Evolutionary conservation across 2,113 vertebrate genomes (phyloP).

Genomic region (Bombycilla garrulus): DNA sequence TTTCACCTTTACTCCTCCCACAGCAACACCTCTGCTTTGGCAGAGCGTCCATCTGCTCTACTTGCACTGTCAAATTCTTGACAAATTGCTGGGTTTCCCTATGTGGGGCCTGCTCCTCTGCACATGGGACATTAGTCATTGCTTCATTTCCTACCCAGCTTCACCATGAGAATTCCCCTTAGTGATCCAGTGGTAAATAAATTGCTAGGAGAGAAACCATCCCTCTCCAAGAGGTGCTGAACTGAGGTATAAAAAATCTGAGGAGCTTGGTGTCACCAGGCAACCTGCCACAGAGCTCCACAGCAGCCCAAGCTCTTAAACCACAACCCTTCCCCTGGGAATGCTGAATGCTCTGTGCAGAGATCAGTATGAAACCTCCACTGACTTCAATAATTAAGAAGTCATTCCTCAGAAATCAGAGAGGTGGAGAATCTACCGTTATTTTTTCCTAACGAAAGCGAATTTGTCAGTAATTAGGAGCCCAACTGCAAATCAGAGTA

Average conservation of each 20-base stretch:
- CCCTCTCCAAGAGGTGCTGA: not conserved
- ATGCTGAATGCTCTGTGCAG: not conserved
- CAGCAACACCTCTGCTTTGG: not conserved
- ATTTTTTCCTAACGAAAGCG: not conserved
- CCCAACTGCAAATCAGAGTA: not conserved
- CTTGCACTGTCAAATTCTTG: not conserved
- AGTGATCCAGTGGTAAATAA: not conserved
- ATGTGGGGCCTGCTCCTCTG: not conserved
- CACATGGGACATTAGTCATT: not conserved
- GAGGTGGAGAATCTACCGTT: not conserved
- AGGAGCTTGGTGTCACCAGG: not conserved
- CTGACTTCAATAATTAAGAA: not conserved
- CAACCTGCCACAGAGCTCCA: not conserved
- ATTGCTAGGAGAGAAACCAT: not conserved
- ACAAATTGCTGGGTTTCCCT: not conserved
- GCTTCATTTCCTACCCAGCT: not conserved
- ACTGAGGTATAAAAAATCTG: not conserved
- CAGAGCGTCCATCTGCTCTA: not conserved
- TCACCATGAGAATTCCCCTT: not conserved
- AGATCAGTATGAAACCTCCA: not conserved
- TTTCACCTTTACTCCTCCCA: constrained; percentile 29
- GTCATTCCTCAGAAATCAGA: not conserved
- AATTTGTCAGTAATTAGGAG: not conserved
- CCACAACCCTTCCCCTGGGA: not conserved
- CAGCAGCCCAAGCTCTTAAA: not conserved